Base-by-base conservation (phyloP, 2,113 vertebrate species). In the Sminthopsis crassicaudata region DNA sequence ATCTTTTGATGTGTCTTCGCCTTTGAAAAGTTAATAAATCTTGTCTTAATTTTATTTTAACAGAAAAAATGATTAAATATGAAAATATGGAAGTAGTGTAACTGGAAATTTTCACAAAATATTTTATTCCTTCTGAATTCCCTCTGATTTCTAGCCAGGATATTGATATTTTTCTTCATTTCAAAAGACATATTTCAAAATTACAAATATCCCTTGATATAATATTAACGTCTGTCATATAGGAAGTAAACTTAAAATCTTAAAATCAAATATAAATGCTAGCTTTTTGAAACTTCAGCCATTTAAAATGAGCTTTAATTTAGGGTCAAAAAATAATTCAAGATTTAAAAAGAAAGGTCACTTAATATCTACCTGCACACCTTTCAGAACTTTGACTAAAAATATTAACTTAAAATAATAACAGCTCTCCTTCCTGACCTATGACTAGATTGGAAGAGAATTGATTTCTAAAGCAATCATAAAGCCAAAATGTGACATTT, bases 211-310 rank as follows among this genome's bases (percentile, higher is more conserved):
- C 95, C 52, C 42, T 7, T 92, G 89, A 27, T 27, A 92, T 57
- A 42, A 46, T 92, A 90, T 92, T 90, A 90, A 90, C 50, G 93
- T 26, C 91, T 93, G 52, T 91, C 95, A 97, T 96, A 95, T 51
- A 14, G 95, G 91, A 94, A 94, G n/a, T 91, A 96, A 97, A 97
- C 97, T 95, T 50, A 95, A 96, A 94, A 22, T 12, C 96, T 96
- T 93, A 89, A 36, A 60, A 95, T 97, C 95, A 94, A 96, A 92
- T 76, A 51, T 88, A 94, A 93, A 94, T 76, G 55, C 10, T n/a
- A 55, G 94, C 96, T 92, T 42, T 92, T 93, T 94, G 53, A 9
- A 93, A 91, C 5, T 94, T 25, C 8, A 91, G 27, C 0, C 84
- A 90, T 95, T 89, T 36, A 67, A 67, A 57, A 50, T 52, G 42